Evolutionary conservation across 2,797 vertebrate species (phyloP), one percentile per base, ranked within the genome.

Genomic region (Lutjanus campechanus): DNA sequence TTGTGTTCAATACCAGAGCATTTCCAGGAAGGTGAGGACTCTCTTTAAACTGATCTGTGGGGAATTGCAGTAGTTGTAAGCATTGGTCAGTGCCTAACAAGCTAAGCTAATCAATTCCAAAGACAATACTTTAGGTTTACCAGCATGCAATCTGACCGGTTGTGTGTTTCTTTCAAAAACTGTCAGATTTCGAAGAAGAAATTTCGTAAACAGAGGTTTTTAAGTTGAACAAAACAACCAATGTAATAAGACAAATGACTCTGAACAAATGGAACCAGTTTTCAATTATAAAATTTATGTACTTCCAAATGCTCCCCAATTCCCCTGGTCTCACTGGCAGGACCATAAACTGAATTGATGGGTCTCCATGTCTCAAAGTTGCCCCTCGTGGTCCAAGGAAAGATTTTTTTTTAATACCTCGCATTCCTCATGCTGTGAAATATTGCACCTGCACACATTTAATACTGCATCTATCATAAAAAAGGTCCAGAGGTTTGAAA

Each of bases 341-440:
- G 51, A 69, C 44, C 72, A 79, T 92, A 91, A 91, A 88, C 43
- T 79, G 77, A 85, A 93, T 89, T 88, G 82, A 94, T 90, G 76
- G 75, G 22, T 60, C 63, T 62, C 79, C 47, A 12, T 17, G 62
- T 62, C 77, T 81, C 56, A 77, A 80, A 89, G 77, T 84, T 84
- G 77, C 71, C 84, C 69, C 78, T 83, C 82, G 78, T 78, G 77
- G 76, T 86, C 73, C 59, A 60, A 82, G 56, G 53, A 92, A 87
- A 84, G 59, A 81, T 73, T 75, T 83, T 79, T 79, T 89, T 88
- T 87, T 86, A 89, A 85, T 84, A 88, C 71, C 64, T 73, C 73
- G 44, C 78, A 82, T 83, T 65, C 66, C 54, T 89, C 87, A 77
- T 74, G 59, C 63, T 60, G 55, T 88, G 86, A 91, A 90, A 89